These are phyloP conservation scores for Zalophus californianus DNA, from an alignment of 2,797 vertebrate genomes.

Conservation along the genomic window DNA sequence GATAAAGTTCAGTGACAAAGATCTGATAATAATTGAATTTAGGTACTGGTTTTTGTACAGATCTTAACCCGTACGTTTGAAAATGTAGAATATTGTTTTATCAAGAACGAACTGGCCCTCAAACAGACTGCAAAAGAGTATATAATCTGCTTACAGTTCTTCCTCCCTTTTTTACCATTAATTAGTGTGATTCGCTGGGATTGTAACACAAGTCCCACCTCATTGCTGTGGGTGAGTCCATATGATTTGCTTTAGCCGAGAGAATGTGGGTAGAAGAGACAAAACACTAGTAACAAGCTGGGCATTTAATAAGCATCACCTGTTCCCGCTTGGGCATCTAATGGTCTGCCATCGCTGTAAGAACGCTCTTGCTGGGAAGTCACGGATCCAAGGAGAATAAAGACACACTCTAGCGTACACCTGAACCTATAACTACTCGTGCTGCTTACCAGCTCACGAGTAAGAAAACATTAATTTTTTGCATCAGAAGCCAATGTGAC, in stretches of 20 bases:
- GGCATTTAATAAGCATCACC: background rate
- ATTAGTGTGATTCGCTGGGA: background rate
- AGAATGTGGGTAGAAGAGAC: background rate
- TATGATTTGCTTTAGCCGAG: background rate
- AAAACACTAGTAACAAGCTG: background rate
- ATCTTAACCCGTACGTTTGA: background rate
- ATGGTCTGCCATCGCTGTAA: background rate
- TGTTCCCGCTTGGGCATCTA: background rate
- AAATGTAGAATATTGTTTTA: background rate
- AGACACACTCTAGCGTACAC: background rate
- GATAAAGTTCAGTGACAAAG: background rate
- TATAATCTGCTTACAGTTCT: background rate
- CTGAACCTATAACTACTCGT: background rate
- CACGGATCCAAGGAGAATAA: background rate
- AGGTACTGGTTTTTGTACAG: background rate
- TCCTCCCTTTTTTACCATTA: background rate
- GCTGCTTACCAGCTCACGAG: background rate
- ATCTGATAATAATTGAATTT: background rate
- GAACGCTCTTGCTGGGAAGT: background rate
- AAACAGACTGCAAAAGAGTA: background rate
- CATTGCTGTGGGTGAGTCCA: background rate
- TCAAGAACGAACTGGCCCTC: background rate
- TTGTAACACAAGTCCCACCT: background rate
- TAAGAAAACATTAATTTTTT: background rate
- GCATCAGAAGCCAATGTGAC: background rate